Conservation (phyloP, 2,888 invertebrate genomes). For the Myopa tessellatipennis region DNA sequence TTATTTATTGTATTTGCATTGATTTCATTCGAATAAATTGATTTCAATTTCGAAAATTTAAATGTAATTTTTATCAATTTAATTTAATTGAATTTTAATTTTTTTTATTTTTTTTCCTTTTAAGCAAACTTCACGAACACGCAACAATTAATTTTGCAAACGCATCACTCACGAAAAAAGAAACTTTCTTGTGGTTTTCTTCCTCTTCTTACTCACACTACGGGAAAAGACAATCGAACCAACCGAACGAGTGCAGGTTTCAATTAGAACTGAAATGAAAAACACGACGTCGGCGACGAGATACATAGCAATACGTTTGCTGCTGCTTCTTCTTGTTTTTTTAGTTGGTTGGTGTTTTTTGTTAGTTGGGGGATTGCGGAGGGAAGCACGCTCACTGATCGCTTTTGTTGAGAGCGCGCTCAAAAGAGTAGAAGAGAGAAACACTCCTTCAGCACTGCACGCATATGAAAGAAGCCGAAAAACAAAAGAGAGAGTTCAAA, state of each 20-base stretch:
- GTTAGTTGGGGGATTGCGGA: too few species aligned
- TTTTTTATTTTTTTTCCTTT: too few species aligned
- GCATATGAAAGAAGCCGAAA: not conserved
- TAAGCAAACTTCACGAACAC: not conserved
- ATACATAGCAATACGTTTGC: too few species aligned
- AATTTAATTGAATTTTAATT: not conserved
- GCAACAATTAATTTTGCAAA: not conserved
- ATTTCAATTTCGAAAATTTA: not conserved
- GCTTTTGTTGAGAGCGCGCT: too few species aligned
- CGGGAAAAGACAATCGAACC: not conserved
- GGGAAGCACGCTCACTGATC: too few species aligned
- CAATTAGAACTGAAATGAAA: constrained; percentile 27
- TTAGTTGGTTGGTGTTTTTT: too few species aligned
- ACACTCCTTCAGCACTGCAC: too few species aligned
- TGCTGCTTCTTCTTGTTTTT: too few species aligned
- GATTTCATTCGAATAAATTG: not conserved
- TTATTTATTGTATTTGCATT: not conserved
- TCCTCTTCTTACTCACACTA: not conserved
- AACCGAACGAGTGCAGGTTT: constrained; percentile 11
- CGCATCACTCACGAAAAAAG: not conserved
- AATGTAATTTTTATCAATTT: not conserved
- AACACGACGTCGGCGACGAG: constrained; percentile 4
- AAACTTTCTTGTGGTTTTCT: not conserved
- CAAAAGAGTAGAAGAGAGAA: too few species aligned
- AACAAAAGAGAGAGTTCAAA: not conserved